These are phyloP conservation scores for Andrena hattorfiana DNA, from an alignment of 2,888 invertebrate genomes.

Conservation along the genomic window DNA sequence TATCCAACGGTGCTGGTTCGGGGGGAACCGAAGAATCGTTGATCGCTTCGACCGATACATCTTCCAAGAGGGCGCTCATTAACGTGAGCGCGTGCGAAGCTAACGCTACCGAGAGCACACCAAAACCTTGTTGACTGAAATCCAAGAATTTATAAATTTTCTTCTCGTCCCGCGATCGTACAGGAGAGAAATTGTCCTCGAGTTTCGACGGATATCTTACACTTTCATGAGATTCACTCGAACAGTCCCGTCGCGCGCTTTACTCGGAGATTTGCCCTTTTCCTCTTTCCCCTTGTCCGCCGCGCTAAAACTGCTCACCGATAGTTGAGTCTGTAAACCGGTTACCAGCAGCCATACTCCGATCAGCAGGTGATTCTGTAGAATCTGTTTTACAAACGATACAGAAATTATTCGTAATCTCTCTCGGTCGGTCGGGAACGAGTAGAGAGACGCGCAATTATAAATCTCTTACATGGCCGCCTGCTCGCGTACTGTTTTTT, in stretches of 20 bases:
- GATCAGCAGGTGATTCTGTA: constrained; percentile 95
- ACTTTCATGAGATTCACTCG: constrained; percentile 90
- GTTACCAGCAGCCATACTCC: constrained; percentile 95
- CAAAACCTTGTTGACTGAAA: constrained; percentile 93
- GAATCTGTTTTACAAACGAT: constrained; percentile 86
- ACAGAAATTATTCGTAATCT: constrained; percentile 4
- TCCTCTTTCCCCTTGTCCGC: constrained; percentile 86
- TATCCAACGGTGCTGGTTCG: constrained; percentile 88
- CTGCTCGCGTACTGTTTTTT: constrained; percentile 94
- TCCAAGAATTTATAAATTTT: background rate
- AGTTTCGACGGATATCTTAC: constrained; percentile 77
- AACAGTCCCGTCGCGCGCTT: constrained; percentile 86
- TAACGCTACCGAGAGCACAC: constrained; percentile 95
- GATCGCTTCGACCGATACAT: constrained; percentile 90
- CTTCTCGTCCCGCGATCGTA: background rate
- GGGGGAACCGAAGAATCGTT: constrained; percentile 78
- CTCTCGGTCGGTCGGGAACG: background rate
- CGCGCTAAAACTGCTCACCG: constrained; percentile 87
- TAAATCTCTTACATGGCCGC: constrained; percentile 90
- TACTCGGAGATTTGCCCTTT: constrained; percentile 87
- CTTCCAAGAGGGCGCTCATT: constrained; percentile 90
- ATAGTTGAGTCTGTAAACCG: constrained; percentile 94
- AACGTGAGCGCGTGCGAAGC: constrained; percentile 94
- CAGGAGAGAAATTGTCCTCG: background rate
- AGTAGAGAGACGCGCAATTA: background rate